Base-by-base conservation (phyloP, 2,797 vertebrate genomes). In the Labroides dimidiatus region DNA sequence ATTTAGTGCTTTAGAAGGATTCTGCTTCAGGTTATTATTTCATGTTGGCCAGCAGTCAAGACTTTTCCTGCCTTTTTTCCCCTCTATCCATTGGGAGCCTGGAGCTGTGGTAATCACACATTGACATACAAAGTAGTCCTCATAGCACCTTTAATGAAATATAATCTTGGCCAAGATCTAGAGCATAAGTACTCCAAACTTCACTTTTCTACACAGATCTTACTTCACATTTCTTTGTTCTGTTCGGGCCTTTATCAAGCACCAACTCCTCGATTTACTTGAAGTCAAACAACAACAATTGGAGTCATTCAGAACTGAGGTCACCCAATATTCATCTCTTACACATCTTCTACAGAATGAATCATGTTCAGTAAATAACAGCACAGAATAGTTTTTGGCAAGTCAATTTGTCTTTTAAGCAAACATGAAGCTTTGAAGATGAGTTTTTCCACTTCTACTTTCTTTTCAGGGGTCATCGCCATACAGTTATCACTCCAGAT, bases 401-500 rank as follows among this genome's bases (percentile, higher is more conserved):
- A 44, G n/a, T 20, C 19, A n/a, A 8, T 4, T 10, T 19, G 44
- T 20, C 19, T 19, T 11, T 45, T 20, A 45, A 45, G 44, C n/a
- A 21, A 5, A 10, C 20, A 16, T 7, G 8, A 70, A 51, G 10
- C 33, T 52, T 11, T 13, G 1, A 16, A 16, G 8, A 60, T 20
- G 33, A 45, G 13, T 39, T 11, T 2, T 9, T 33, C 30, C 7
- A 33, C 30, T 33, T 10, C 14, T 19, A 9, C 43, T 1, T 16
- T 50, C 37, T 61, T 53, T 45, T 2, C 19, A 44, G 30, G 1
- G 9, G 15, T 69, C 23, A 27, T 21, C 62, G 13, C 8, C 30
- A 58, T 42, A 27, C 16, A 16, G 54, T 24, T 15, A 48, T 72
- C 6, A 20, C 23, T 77, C 53, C 17, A 17, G 19, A 45, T 60